phyloP scores from a whole-genome alignment of 2,888 invertebrate species.

The Hemicrepidius hirtus region DNA sequence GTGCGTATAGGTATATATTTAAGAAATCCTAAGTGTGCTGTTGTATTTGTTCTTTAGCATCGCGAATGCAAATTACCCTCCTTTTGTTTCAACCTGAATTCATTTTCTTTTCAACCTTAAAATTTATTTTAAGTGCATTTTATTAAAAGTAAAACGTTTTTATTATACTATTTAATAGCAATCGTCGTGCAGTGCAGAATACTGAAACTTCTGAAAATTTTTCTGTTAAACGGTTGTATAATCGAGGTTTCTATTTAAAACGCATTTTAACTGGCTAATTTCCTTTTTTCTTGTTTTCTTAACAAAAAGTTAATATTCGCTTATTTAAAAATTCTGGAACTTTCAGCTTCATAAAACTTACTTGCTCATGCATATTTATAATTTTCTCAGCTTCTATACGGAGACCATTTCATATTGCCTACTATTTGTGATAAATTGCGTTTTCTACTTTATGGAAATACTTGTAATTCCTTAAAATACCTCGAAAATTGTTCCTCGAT shows the following conservation, averaged over 20 bases:
- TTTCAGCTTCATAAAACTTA: constrained; percentile 6
- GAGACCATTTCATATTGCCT: not conserved
- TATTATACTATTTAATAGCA: no score
- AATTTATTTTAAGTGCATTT: not conserved
- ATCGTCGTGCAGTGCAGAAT: not conserved
- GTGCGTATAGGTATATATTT: no score
- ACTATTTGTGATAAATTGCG: constrained; percentile 21
- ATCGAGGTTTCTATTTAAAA: constrained; percentile 7
- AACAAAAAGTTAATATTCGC: constrained; percentile 18
- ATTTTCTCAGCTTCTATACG: constrained; percentile 4
- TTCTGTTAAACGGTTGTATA: not conserved
- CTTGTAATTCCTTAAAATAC: constrained; percentile 14
- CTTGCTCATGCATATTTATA: constrained; percentile 25
- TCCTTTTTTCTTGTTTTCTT: constrained; percentile 16
- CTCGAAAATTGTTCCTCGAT: not conserved
- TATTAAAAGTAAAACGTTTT: not conserved
- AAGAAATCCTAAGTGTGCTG: not conserved
- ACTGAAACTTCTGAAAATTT: not conserved
- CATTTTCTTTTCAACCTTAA: not conserved
- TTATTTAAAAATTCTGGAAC: constrained; percentile 21
- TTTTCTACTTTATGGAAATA: constrained; percentile 19
- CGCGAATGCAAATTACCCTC: not conserved
- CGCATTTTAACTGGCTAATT: constrained; percentile 1
- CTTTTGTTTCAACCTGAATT: not conserved
- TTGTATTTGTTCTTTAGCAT: not conserved